These are phyloP conservation scores for Chrysopa pallens DNA, from an alignment of 1,140 invertebrate species.

Conservation along the genomic window DNA sequence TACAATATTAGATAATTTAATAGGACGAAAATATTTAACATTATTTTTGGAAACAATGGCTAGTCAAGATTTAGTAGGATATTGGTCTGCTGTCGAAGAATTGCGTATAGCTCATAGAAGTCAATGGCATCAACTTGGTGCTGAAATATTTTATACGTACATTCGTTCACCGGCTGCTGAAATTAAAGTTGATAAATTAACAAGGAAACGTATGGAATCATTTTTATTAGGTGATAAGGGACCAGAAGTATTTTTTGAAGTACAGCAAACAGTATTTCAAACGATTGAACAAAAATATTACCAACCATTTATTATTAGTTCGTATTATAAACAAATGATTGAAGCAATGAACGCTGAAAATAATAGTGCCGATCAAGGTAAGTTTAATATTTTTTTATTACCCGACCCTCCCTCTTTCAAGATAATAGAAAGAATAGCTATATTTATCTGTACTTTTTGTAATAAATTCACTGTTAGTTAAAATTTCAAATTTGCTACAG, in stretches of 20 bases:
- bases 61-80: constrained; percentile 62
- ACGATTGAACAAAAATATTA: constrained; percentile 76
- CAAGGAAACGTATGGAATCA: constrained; percentile 66
- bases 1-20: constrained; percentile 47
- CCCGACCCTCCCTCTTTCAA: too few species aligned
- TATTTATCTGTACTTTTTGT: too few species aligned
- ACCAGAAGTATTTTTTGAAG: constrained; percentile 74
- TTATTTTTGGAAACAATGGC: constrained; percentile 66
- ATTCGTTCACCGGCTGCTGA: constrained; percentile 58
- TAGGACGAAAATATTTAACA: constrained; percentile 52
- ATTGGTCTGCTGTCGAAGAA: constrained; percentile 78
- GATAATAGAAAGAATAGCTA: too few species aligned
- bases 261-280: constrained; percentile 61
- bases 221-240: constrained; percentile 75
- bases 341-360: constrained; percentile 50
- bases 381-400: background rate
- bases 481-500: too few species aligned
- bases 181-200: constrained; percentile 58
- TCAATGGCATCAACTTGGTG: constrained; percentile 70
- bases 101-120: constrained; percentile 49
- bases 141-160: constrained; percentile 79
- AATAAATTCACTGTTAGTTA: too few species aligned
- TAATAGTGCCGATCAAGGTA: constrained; percentile 26
- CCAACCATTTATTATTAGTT: constrained; percentile 70
- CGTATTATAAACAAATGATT: constrained; percentile 62